phyloP scores from a whole-genome alignment of 2,113 vertebrate species.

The Trematocara stigmaticum region DNA sequence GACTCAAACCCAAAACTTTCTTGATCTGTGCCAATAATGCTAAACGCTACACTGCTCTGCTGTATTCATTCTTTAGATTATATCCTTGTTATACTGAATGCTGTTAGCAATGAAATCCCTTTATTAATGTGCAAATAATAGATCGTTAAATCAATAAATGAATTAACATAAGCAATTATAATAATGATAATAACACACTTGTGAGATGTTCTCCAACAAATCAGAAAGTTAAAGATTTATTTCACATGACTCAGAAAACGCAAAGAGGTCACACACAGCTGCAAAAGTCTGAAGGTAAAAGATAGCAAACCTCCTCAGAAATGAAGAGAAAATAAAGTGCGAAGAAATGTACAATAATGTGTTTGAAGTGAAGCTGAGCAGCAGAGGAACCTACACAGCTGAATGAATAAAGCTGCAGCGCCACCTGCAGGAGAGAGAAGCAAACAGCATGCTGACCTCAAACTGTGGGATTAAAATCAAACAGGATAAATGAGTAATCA shows the following conservation, averaged over 20 bases:
- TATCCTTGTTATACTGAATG: neutral
- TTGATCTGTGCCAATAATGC: neutral
- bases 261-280: neutral
- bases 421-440: neutral
- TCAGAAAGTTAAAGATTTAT: neutral
- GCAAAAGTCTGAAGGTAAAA: neutral
- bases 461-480: neutral
- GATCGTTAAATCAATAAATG: neutral
- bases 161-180: neutral
- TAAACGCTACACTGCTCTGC: neutral
- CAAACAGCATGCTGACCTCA: neutral
- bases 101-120: neutral
- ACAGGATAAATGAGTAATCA: neutral
- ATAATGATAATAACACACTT: neutral
- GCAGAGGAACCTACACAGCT: neutral
- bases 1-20: neutral
- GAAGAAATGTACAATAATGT: neutral
- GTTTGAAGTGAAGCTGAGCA: neutral
- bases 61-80: neutral
- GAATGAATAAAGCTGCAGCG: neutral
- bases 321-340: neutral
- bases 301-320: neutral
- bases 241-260: neutral
- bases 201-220: neutral
- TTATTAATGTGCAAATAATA: neutral